These are phyloP conservation scores for Eriocheir sinensis DNA, from an alignment of 1,140 invertebrate species.

Conservation along the genomic window DNA sequence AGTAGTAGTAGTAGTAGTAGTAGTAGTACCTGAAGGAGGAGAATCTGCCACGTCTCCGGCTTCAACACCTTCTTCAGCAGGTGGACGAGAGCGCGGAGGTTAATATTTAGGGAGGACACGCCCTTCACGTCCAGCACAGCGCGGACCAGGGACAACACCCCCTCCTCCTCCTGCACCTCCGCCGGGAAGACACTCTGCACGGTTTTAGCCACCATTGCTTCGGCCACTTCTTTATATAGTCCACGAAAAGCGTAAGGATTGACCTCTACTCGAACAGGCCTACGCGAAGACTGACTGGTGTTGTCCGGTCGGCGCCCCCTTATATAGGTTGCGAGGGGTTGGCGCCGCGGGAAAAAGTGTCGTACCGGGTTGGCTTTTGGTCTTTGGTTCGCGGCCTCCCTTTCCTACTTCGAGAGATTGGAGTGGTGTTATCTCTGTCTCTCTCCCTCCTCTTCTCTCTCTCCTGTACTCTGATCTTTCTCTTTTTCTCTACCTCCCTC, in stretches of 20 bases:
- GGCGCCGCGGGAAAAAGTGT: background rate
- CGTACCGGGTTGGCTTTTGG: background rate
- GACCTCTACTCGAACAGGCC: too few species aligned
- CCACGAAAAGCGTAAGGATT: too few species aligned
- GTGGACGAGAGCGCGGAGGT: conserved; percentile 82
- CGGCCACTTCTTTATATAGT: too few species aligned
- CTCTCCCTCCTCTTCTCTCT: too few species aligned
- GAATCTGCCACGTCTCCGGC: conserved; percentile 78
- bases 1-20: too few species aligned
- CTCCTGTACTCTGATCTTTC: background rate
- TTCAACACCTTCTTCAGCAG: conserved; percentile 79
- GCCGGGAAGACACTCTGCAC: too few species aligned
- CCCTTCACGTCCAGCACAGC: conserved; percentile 68
- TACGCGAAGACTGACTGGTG: background rate
- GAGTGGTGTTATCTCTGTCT: too few species aligned
- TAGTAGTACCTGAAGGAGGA: conserved; percentile 67
- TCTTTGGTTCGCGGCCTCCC: too few species aligned
- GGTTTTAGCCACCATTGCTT: background rate
- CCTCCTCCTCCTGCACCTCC: conserved; percentile 46
- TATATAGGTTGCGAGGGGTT: background rate
- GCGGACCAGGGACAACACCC: conserved; percentile 58
- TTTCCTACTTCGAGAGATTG: too few species aligned
- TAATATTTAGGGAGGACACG: conserved; percentile 74
- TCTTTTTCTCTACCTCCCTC: background rate
- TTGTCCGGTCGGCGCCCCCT: background rate